Evolutionary conservation across 1,140 invertebrate species (phyloP).

Genomic region (Bombus vancouverensis): DNA sequence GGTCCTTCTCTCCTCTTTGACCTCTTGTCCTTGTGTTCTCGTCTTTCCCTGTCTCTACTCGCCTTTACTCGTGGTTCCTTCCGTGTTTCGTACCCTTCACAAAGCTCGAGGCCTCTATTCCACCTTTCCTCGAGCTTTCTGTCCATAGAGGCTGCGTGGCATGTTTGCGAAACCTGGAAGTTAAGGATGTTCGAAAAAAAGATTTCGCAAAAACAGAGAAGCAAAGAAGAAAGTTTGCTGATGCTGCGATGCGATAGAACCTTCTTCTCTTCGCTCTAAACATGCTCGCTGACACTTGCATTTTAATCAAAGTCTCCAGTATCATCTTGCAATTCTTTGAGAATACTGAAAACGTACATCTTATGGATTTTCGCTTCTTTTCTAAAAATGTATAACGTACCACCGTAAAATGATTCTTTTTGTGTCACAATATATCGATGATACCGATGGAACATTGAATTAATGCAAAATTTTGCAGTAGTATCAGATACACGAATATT

Average conservation of each 20-base stretch:
- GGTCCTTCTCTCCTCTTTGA: constrained; percentile 28
- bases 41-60: constrained; percentile 39
- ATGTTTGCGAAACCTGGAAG: constrained; percentile 57
- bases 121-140: constrained; percentile 36
- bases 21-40: constrained; percentile 31
- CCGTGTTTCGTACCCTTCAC: constrained; percentile 28
- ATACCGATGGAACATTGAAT: background rate
- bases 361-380: background rate
- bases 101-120: constrained; percentile 31
- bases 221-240: constrained; percentile 35
- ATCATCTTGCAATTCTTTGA: background rate
- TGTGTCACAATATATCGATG: background rate
- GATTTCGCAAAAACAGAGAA: background rate
- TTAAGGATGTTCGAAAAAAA: constrained; percentile 40
- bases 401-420: background rate
- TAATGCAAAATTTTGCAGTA: background rate
- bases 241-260: constrained; percentile 24
- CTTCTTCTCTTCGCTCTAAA: background rate
- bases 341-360: background rate
- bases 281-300: constrained; percentile 22
- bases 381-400: background rate
- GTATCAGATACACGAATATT: background rate
- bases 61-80: constrained; percentile 30
- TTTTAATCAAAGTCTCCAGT: constrained; percentile 24
- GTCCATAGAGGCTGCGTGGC: constrained; percentile 23